Evolutionary conservation across 1,140 invertebrate genomes (phyloP).

Genomic region (Oncopeltus fasciatus): DNA sequence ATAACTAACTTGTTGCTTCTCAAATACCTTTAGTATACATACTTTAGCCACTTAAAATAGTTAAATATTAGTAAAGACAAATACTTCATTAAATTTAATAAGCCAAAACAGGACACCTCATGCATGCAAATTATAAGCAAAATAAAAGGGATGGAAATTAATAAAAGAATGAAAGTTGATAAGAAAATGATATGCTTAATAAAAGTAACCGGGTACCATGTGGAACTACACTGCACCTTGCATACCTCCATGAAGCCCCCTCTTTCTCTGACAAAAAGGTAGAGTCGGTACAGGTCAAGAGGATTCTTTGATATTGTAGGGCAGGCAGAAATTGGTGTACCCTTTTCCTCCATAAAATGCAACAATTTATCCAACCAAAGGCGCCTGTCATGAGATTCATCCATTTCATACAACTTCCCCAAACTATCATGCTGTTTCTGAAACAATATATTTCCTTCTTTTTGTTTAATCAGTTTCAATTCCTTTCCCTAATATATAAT

Average conservation of each 20-base stretch:
- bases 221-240: conserved; percentile 54
- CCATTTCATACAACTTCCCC: conserved; percentile 91
- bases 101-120: neutral
- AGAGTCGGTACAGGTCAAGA: conserved; percentile 91
- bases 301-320: conserved; percentile 96
- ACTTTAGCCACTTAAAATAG: neutral
- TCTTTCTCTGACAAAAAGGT: conserved; percentile 84
- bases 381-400: conserved; percentile 79
- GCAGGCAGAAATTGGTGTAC: conserved; percentile 82
- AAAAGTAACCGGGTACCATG: conserved; percentile 28
- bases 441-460: conserved; percentile 2
- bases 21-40: neutral
- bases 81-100: neutral
- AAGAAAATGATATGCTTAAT: conserved; percentile 17
- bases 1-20: neutral
- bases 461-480: neutral
- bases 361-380: conserved; percentile 84
- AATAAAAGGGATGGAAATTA: conserved; percentile 27
- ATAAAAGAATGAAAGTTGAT: conserved; percentile 28
- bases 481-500: too few species aligned
- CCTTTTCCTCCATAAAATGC: conserved; percentile 82
- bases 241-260: conserved; percentile 94
- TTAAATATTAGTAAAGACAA: neutral
- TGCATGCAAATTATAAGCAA: conserved; percentile 25
- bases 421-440: conserved; percentile 75